Evolutionary conservation across 2,113 vertebrate genomes (phyloP).

Genomic region (Hippotragus niger): DNA sequence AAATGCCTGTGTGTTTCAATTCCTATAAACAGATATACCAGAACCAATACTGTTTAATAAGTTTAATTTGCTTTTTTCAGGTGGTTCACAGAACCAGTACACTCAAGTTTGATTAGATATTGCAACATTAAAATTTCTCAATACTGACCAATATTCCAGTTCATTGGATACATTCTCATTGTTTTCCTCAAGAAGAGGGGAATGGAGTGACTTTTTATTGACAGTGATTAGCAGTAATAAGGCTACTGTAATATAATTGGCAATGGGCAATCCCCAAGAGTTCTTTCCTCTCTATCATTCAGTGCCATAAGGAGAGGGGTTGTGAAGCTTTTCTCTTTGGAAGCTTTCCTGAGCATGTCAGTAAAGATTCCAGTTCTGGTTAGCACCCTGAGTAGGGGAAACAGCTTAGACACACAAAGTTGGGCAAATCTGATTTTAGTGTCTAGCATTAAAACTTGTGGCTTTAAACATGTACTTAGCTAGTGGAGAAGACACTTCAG

Average conservation of each 20-base stretch:
- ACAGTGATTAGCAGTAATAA: slow-evolving; percentile 68
- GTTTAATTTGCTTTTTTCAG: slow-evolving; percentile 78
- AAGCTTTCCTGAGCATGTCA: slow-evolving; percentile 57
- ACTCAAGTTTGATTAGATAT: slow-evolving; percentile 68
- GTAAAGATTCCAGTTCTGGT: slow-evolving; percentile 39
- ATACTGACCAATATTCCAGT: slow-evolving; percentile 70
- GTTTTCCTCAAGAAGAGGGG: slow-evolving; percentile 39
- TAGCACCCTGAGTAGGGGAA: slow-evolving; percentile 56
- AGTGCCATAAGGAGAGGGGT: background rate
- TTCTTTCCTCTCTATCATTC: background rate
- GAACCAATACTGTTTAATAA: slow-evolving; percentile 60
- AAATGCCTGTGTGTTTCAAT: background rate
- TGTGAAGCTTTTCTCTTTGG: slow-evolving; percentile 36
- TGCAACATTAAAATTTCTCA: slow-evolving; percentile 69
- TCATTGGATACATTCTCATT: slow-evolving; percentile 56
- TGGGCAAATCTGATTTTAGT: slow-evolving; percentile 21
- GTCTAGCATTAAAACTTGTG: slow-evolving; percentile 26
- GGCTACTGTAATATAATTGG: slow-evolving; percentile 22
- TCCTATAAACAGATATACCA: slow-evolving; percentile 30
- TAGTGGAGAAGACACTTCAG: slow-evolving; percentile 30
- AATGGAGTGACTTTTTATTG: slow-evolving; percentile 36
- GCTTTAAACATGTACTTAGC: background rate
- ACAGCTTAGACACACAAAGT: slow-evolving; percentile 8
- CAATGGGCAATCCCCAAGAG: background rate
- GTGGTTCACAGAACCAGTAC: slow-evolving; percentile 86